phyloP scores from a whole-genome alignment of 2,113 vertebrate genomes.

The Mystacornis crossleyi region DNA sequence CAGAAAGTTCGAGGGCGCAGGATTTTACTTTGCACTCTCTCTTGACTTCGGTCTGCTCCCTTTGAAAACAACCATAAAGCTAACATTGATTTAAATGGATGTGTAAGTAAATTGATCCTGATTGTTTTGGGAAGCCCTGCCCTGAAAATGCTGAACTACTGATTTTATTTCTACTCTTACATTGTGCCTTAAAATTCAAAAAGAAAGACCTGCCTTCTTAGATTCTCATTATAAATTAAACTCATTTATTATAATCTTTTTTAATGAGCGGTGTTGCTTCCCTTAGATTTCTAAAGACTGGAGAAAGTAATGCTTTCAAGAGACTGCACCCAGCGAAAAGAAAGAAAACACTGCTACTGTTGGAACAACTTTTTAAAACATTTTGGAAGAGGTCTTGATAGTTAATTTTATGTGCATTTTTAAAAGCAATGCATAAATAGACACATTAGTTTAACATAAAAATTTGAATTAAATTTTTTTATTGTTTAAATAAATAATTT shows the following conservation, averaged over 20 bases:
- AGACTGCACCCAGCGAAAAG: neutral
- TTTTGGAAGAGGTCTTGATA: neutral
- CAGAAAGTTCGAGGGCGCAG: slow-evolving; percentile 34
- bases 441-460: neutral
- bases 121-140: neutral
- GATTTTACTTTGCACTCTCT: slow-evolving; percentile 34
- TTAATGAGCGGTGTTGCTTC: neutral
- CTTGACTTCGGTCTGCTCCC: neutral
- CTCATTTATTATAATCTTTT: neutral
- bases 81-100: slow-evolving; percentile 43
- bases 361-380: neutral
- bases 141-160: neutral
- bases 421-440: neutral
- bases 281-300: neutral
- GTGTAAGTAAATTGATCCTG: neutral
- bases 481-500: neutral
- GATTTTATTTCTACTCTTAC: neutral
- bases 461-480: neutral
- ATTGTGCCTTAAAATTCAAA: neutral
- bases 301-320: neutral
- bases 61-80: slow-evolving; percentile 33
- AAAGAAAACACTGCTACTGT: neutral
- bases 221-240: neutral
- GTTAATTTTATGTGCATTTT: neutral
- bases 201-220: neutral